These are phyloP conservation scores for Troides oblongomaculatus DNA, from an alignment of 2,888 invertebrate genomes.

Conservation along the genomic window DNA sequence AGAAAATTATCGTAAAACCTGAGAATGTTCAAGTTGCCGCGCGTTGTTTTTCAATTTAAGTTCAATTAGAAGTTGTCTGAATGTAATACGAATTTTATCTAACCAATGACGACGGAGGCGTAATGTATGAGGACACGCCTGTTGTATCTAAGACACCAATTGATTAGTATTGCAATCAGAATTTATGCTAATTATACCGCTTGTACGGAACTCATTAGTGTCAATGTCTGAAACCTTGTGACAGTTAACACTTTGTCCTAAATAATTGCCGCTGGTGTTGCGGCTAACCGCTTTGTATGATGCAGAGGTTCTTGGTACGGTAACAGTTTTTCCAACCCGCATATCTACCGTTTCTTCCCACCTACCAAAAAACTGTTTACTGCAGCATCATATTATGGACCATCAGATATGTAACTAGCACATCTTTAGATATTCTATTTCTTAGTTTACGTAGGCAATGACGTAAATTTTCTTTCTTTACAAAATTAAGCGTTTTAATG, in stretches of 20 bases:
- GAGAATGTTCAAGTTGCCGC: slow-evolving; percentile 8
- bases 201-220: slow-evolving; percentile 17
- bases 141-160: neutral
- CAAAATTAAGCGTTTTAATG: too few species aligned
- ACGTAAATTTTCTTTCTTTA: too few species aligned
- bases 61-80: slow-evolving; percentile 35
- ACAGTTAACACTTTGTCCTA: neutral
- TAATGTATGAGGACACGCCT: slow-evolving; percentile 12
- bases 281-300: too few species aligned
- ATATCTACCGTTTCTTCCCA: too few species aligned
- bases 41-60: slow-evolving; percentile 35
- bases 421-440: too few species aligned
- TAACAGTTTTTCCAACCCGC: too few species aligned
- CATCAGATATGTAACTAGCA: too few species aligned
- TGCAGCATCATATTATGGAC: too few species aligned
- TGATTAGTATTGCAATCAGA: slow-evolving; percentile 11
- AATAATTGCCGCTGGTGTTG: too few species aligned
- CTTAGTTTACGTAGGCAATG: too few species aligned
- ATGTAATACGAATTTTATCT: slow-evolving; percentile 3
- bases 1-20: slow-evolving; percentile 28
- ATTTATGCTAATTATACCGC: slow-evolving; percentile 17
- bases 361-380: too few species aligned
- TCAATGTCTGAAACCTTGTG: neutral
- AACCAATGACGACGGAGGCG: slow-evolving; percentile 5
- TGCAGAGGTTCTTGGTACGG: too few species aligned